Evolutionary conservation across 2,888 invertebrate genomes (phyloP), one percentile per base, ranked within the genome.

Genomic region (Taenaris catops): DNA sequence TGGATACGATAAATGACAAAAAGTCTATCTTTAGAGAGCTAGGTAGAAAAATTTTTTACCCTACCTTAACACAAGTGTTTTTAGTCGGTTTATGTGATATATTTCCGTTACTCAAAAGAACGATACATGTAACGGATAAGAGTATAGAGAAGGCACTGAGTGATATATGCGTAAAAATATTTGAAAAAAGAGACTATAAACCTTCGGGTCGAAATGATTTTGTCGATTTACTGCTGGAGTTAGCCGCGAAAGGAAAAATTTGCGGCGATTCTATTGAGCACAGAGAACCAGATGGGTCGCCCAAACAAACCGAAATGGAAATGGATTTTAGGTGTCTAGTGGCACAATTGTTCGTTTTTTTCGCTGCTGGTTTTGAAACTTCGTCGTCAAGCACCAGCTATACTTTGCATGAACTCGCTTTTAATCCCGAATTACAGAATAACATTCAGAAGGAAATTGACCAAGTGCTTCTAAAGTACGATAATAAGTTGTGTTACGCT

Each of bases 311-410:
- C 0, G 18, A 39, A 2, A 10, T 52, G 6, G 46, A 46, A 6
- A 32, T 55, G 34, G 37, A 48, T 8, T 49, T 49, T n/a, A 34
- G 34, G 1, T 23, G 53, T 7, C 18, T 55, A 4, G 51, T 40
- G 1, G 51, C 53, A 14, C 54, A 49, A 35, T 46, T 48, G 1
- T 76, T 80, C 24, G 59, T 79, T 5, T 80, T 79, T 44, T 75
- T 78, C 21, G 71, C 71, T 1, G 87, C 86, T 0, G 87, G 87
- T 0, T 87, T 84, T 26, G 87, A 87, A 41, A 84, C 87, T 0
- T 87, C 86, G 0, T 83, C 87, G 0, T 74, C 79, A 0, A 71
- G 80, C 1, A 73, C 79, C 2, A 73, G 74, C 23, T 68, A 55
- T 43, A 68, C 76, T 1, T 48, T 78, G 21, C 72, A 76, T 36